A percentile compares a stretch with the other conserved stretches of the same genome.
phyloP scores from a whole-genome alignment of 2,888 invertebrate genomes.

The Leptinotarsa haldemani region DNA sequence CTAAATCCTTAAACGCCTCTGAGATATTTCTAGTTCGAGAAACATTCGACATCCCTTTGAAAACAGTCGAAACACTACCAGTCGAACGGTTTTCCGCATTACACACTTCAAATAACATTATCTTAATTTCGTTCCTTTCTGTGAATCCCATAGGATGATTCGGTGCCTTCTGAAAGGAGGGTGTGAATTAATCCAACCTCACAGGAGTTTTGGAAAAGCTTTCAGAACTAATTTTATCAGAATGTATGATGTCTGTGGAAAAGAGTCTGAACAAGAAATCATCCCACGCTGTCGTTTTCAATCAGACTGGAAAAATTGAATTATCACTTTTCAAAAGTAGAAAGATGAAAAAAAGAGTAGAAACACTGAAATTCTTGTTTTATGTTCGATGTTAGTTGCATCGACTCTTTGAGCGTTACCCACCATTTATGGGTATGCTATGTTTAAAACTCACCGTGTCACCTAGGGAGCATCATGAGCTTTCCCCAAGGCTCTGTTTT shows the following conservation, averaged over 20 bases:
- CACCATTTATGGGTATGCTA: too few species aligned
- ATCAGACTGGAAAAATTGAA: not conserved
- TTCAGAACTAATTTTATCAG: slow-evolving; percentile 1
- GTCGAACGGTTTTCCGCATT: not conserved
- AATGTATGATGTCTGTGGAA: not conserved
- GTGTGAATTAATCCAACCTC: not conserved
- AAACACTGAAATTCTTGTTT: too few species aligned
- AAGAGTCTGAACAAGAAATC: not conserved
- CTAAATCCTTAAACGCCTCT: not conserved
- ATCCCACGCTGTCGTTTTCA: not conserved
- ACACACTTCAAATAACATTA: slow-evolving; percentile 10
- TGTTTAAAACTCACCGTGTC: too few species aligned
- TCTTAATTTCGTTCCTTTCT: not conserved
- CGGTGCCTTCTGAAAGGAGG: not conserved
- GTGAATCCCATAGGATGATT: not conserved
- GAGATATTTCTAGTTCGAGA: not conserved
- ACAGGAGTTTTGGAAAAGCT: not conserved
- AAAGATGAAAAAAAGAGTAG: not conserved
- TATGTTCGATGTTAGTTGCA: too few species aligned
- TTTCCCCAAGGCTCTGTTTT: too few species aligned
- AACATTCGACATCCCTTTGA: not conserved
- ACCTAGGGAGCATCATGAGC: too few species aligned
- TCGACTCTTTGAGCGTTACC: too few species aligned
- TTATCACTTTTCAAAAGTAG: not conserved
- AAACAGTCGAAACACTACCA: not conserved